Conservation (phyloP, 2,113 vertebrate genomes). For the Hippoglossus stenolepis region DNA sequence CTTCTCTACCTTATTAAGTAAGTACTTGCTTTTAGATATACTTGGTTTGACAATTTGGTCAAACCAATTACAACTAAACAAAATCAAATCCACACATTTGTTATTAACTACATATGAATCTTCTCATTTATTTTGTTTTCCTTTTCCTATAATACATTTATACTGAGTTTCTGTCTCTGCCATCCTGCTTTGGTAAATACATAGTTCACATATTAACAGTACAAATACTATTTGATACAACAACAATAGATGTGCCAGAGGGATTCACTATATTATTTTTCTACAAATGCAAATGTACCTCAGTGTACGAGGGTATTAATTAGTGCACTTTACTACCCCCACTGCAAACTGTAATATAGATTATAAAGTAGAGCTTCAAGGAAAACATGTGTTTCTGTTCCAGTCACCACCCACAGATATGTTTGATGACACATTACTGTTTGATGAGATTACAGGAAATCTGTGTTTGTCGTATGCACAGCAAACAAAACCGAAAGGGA, state of each 20-base stretch:
- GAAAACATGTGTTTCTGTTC: not conserved
- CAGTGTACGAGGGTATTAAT: too few species aligned
- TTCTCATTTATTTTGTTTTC: not conserved
- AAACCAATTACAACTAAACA: not conserved
- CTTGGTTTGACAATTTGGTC: not conserved
- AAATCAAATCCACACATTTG: not conserved
- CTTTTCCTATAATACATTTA: not conserved
- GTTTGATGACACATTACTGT: not conserved
- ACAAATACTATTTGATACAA: not conserved
- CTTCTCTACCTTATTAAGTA: too few species aligned
- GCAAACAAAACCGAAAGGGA: constrained; percentile 5
- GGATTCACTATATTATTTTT: not conserved
- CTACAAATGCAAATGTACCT: not conserved
- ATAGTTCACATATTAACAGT: too few species aligned
- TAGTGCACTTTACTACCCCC: not conserved
- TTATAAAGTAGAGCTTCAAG: not conserved
- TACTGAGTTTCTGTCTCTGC: too few species aligned
- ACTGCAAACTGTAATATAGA: not conserved
- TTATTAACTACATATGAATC: not conserved
- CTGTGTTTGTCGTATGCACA: not conserved
- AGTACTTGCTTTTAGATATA: too few species aligned
- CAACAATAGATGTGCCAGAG: not conserved
- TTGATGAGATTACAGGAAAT: not conserved
- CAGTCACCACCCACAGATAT: constrained; percentile 7
- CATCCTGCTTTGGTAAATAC: too few species aligned